Conservation (phyloP, 35 echinoderm and acorn worm species). For the Lytechinus variegatus region DNA sequence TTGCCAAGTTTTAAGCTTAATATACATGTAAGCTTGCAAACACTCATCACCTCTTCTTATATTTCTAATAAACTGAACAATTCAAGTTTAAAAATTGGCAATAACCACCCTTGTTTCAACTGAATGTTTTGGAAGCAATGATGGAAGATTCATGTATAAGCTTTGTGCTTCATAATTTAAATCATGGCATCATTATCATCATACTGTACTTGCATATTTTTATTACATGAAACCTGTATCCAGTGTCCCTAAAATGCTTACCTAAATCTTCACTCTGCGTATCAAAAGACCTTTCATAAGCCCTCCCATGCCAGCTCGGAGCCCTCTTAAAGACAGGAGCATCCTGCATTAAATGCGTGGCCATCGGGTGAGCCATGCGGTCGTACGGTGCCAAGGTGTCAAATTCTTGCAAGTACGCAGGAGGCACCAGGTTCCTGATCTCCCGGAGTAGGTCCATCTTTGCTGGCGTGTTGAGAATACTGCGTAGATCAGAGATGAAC, state of each 20-base stretch:
- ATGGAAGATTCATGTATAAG: too few relatives aligned
- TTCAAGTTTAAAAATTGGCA: too few relatives aligned
- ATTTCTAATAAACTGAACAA: too few relatives aligned
- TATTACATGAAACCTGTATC: too few relatives aligned
- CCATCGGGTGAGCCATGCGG: constrained; percentile 83
- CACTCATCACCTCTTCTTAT: too few relatives aligned
- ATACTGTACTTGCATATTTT: too few relatives aligned
- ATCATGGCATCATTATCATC: too few relatives aligned
- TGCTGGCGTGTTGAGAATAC: constrained; percentile 78
- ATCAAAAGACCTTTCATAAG: constrained; percentile 16
- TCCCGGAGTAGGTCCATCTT: constrained; percentile 90
- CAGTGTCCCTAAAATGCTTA: background rate
- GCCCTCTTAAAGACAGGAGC: constrained; percentile 46
- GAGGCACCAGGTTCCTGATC: constrained; percentile 76
- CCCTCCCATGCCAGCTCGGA: constrained; percentile 65
- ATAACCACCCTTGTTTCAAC: too few relatives aligned
- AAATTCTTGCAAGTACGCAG: constrained; percentile 64
- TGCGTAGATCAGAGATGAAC: constrained; percentile 50
- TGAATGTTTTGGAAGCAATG: too few relatives aligned
- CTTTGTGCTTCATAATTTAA: too few relatives aligned
- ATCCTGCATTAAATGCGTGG: background rate
- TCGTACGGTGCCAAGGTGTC: constrained; percentile 84
- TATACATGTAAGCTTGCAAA: too few relatives aligned
- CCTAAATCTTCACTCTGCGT: constrained; percentile 48
- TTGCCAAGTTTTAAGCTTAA: too few relatives aligned